Conservation (phyloP, 2,113 vertebrate species). For the Bos indicus region DNA sequence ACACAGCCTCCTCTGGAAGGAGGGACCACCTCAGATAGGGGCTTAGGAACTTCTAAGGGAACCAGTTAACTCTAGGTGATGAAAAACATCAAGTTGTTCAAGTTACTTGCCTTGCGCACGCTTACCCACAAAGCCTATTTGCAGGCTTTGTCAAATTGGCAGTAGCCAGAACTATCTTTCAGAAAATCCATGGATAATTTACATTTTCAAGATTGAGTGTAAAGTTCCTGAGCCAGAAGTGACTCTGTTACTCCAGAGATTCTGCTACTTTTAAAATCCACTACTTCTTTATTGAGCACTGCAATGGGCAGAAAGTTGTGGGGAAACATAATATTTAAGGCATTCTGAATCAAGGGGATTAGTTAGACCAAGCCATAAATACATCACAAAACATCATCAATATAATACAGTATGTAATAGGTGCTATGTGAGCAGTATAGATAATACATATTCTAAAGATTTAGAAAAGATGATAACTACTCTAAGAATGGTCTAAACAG, state of each 20-base stretch:
- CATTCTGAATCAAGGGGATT: neutral
- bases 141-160: neutral
- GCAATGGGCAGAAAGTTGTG: neutral
- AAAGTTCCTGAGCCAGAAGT: neutral
- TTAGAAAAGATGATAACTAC: neutral
- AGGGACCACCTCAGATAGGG: neutral
- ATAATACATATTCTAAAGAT: neutral
- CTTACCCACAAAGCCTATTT: neutral
- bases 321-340: neutral
- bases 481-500: neutral
- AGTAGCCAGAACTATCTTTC: conserved; percentile 4
- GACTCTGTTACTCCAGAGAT: neutral
- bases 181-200: neutral
- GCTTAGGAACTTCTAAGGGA: neutral
- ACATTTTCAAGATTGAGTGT: neutral
- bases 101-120: neutral
- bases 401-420: neutral
- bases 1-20: neutral
- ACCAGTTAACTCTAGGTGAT: neutral
- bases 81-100: neutral
- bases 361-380: neutral
- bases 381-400: neutral
- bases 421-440: neutral
- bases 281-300: neutral
- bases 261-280: neutral